Evolutionary conservation across 2,888 invertebrate species (phyloP).

Genomic region (Zeuzera pyrina): DNA sequence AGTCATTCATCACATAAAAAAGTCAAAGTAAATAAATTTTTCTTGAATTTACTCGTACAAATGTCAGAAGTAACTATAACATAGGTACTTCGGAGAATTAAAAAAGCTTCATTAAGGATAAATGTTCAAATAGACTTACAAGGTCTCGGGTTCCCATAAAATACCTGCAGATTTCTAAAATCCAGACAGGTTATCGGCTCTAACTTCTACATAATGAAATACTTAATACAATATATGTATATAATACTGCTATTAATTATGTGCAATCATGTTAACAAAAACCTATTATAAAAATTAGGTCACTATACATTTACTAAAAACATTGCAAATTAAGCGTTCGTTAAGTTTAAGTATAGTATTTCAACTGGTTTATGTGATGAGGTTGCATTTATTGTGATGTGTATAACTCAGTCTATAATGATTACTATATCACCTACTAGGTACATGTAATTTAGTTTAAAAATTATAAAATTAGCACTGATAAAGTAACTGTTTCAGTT

Average conservation of each 20-base stretch:
- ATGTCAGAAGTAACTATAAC: too few relatives aligned
- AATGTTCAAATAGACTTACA: too few relatives aligned
- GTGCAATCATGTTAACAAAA: conserved; percentile 35
- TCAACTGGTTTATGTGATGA: conserved; percentile 46
- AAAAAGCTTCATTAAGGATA: too few relatives aligned
- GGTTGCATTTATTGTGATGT: conserved; percentile 52
- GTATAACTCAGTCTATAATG: conserved; percentile 42
- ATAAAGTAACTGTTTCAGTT: conserved; percentile 3
- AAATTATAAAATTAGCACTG: background rate
- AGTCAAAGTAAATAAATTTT: too few relatives aligned
- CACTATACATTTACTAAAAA: conserved; percentile 27
- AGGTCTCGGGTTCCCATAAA: too few relatives aligned
- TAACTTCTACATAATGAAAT: background rate
- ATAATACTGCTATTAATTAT: conserved; percentile 53
- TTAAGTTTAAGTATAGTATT: conserved; percentile 11
- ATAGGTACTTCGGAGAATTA: too few relatives aligned
- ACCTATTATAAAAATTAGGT: conserved; percentile 12
- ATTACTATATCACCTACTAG: too few relatives aligned
- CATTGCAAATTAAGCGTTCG: conserved; percentile 28
- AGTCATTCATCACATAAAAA: too few relatives aligned
- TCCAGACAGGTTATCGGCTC: background rate
- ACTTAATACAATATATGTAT: conserved; percentile 30
- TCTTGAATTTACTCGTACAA: too few relatives aligned
- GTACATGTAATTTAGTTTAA: conserved; percentile 10
- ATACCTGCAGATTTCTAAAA: too few relatives aligned